Conservation (phyloP, 2,797 vertebrate genomes). For the Sebastes diaconus region DNA sequence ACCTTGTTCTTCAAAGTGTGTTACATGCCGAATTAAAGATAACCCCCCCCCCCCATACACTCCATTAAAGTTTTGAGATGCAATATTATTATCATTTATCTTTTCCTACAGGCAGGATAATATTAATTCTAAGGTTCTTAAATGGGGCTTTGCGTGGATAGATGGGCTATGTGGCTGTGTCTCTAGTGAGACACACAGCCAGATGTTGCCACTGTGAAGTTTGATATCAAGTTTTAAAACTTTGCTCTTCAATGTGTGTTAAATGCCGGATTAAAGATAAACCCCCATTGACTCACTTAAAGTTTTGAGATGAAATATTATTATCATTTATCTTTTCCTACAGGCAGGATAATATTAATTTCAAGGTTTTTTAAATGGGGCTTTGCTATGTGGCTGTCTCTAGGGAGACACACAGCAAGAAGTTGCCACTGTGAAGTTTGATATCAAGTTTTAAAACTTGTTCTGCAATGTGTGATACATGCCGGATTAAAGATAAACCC, state of each 20-base stretch:
- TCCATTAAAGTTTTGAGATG: fast-evolving
- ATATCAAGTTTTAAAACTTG: too few relatives aligned
- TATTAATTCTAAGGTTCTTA: not conserved
- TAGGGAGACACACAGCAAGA: not conserved
- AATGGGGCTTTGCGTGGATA: not conserved
- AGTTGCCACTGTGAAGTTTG: not conserved
- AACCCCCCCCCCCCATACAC: not conserved
- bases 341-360: too few relatives aligned
- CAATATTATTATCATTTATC: fast-evolving
- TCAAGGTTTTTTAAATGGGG: not conserved
- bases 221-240: too few relatives aligned
- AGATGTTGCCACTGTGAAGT: not conserved
- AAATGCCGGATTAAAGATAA: not conserved
- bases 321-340: fast-evolving
- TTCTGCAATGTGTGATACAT: not conserved
- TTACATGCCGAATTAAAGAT: not conserved
- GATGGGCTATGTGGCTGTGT: too few relatives aligned
- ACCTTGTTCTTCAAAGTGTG: not conserved
- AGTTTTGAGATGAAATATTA: not conserved
- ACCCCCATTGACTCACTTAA: not conserved
- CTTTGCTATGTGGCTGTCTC: too few relatives aligned
- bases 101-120: not conserved
- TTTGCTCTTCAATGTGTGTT: not conserved
- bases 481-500: not conserved
- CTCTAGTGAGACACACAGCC: too few relatives aligned